Conservation (phyloP, 1,140 invertebrate genomes). For the Hycleus cichorii region DNA sequence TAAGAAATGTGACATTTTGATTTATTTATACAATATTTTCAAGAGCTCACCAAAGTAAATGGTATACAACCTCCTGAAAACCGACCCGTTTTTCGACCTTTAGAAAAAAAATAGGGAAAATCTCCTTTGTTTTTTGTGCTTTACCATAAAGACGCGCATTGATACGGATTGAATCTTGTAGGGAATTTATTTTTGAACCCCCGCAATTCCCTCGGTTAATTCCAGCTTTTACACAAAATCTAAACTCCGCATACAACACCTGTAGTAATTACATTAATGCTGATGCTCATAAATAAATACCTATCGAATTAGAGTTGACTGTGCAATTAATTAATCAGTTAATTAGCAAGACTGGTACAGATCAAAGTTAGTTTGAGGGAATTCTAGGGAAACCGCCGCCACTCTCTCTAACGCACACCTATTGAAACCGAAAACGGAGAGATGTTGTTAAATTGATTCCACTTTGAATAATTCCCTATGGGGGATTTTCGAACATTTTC, state of each 20-base stretch:
- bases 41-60: slow-evolving; percentile 20
- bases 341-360: slow-evolving; percentile 35
- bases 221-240: background rate
- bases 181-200: background rate
- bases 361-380: slow-evolving; percentile 27
- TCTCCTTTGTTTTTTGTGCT: too few relatives aligned
- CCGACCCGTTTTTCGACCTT: background rate
- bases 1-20: slow-evolving; percentile 35
- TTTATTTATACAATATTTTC: slow-evolving; percentile 31
- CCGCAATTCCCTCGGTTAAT: background rate
- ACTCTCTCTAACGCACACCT: background rate
- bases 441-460: too few relatives aligned
- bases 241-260: slow-evolving; percentile 23
- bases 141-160: too few relatives aligned
- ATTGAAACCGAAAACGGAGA: background rate
- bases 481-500: too few relatives aligned
- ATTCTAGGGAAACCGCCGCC: background rate
- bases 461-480: too few relatives aligned
- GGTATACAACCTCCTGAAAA: slow-evolving; percentile 14
- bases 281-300: slow-evolving; percentile 37
- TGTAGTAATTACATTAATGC: slow-evolving; percentile 36
- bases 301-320: slow-evolving; percentile 34
- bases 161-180: too few relatives aligned
- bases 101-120: background rate
- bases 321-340: slow-evolving; percentile 40